phyloP scores from a whole-genome alignment of 2,888 invertebrate species.

The Villa cingulata region DNA sequence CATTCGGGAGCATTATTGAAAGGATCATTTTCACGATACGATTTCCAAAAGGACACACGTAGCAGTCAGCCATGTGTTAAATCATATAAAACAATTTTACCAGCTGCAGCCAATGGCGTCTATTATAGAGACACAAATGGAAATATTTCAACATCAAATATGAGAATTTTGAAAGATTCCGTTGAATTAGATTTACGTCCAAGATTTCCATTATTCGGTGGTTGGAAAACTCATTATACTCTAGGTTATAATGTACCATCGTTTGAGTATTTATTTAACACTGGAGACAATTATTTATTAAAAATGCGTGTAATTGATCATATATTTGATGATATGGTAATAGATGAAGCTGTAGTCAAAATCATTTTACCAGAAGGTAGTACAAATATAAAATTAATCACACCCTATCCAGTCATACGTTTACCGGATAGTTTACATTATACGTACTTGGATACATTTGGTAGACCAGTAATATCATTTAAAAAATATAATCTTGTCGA shows the following conservation, averaged over 20 bases:
- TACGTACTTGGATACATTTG: slow-evolving; percentile 91
- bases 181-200: slow-evolving; percentile 94
- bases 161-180: slow-evolving; percentile 75
- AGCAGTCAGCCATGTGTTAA: slow-evolving; percentile 81
- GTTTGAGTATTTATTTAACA: slow-evolving; percentile 83
- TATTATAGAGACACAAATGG: slow-evolving; percentile 96
- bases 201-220: slow-evolving; percentile 94
- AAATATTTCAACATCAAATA: slow-evolving; percentile 95
- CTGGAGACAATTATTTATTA: slow-evolving; percentile 64
- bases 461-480: slow-evolving; percentile 77
- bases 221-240: slow-evolving; percentile 96
- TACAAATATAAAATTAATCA: slow-evolving; percentile 60
- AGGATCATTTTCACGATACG: slow-evolving; percentile 92
- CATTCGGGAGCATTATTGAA: slow-evolving; percentile 90
- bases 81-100: slow-evolving; percentile 73
- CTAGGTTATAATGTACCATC: slow-evolving; percentile 96
- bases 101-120: slow-evolving; percentile 84
- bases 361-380: slow-evolving; percentile 91
- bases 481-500: slow-evolving; percentile 80
- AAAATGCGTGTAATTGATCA: slow-evolving; percentile 95
- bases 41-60: slow-evolving; percentile 86
- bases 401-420: slow-evolving; percentile 69
- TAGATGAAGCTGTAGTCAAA: slow-evolving; percentile 76
- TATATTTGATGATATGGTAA: slow-evolving; percentile 90
- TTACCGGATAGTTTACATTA: slow-evolving; percentile 63